These are phyloP conservation scores for Embidobia sp. DNA, from an alignment of 2,888 invertebrate genomes.

Conservation along the genomic window DNA sequence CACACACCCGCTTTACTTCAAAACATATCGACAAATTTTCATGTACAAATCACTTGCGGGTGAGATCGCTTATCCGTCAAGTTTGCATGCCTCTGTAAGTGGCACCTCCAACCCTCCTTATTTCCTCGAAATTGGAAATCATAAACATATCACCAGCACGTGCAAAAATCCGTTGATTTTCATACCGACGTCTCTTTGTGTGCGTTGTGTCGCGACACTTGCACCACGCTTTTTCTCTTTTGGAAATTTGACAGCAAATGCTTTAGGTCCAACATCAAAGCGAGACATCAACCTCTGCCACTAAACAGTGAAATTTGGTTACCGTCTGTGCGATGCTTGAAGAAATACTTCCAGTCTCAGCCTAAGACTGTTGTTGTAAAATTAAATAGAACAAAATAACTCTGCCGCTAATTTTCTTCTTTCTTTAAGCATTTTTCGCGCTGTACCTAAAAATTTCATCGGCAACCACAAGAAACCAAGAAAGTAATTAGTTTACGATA, in stretches of 20 bases:
- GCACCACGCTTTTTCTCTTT: slow-evolving; percentile 6
- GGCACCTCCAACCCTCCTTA: slow-evolving; percentile 11
- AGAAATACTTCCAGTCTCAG: too few species aligned
- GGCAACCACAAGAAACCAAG: too few species aligned
- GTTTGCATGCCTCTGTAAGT: slow-evolving; percentile 30
- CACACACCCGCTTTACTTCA: too few species aligned
- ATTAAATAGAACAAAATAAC: too few species aligned
- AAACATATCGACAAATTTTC: too few species aligned
- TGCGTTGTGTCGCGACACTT: slow-evolving; percentile 10
- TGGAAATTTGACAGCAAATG: slow-evolving; percentile 41
- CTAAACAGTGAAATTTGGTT: slow-evolving; percentile 28
- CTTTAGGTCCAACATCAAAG: slow-evolving; percentile 42
- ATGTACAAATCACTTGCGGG: slow-evolving; percentile 26
- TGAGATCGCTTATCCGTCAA: slow-evolving; percentile 34
- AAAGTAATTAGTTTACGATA: too few species aligned
- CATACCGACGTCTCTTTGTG: slow-evolving; percentile 19
- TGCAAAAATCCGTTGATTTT: slow-evolving; percentile 48
- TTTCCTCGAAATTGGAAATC: slow-evolving; percentile 45
- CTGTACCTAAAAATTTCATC: too few species aligned
- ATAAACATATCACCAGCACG: slow-evolving; percentile 41
- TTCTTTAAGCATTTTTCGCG: too few species aligned
- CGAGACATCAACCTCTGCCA: slow-evolving; percentile 9
- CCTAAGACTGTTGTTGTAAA: too few species aligned
- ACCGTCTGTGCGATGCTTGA: slow-evolving; percentile 27
- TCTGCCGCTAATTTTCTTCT: too few species aligned